These are phyloP conservation scores for Dryobates pubescens DNA, from an alignment of 2,797 vertebrate genomes.

Conservation along the genomic window DNA sequence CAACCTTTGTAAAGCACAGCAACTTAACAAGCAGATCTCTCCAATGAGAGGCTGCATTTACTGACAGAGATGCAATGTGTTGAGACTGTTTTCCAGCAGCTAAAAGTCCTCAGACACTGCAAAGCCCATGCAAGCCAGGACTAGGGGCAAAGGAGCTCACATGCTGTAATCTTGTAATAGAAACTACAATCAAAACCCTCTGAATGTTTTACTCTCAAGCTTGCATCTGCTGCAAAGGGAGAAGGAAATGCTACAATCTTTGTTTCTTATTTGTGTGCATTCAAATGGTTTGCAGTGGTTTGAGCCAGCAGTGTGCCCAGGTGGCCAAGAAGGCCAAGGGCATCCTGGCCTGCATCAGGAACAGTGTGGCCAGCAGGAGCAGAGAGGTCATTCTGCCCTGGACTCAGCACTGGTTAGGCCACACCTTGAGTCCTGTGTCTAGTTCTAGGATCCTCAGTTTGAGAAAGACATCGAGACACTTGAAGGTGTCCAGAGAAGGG, in stretches of 20 bases:
- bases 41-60: constrained; percentile 1
- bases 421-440: too few relatives aligned
- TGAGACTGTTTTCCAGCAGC: constrained; percentile 15
- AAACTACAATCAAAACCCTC: constrained; percentile 33
- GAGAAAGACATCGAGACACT: too few relatives aligned
- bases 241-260: neutral
- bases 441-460: too few relatives aligned
- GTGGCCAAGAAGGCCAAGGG: too few relatives aligned
- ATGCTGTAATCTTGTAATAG: neutral
- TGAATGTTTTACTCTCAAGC: neutral
- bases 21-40: neutral
- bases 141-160: neutral
- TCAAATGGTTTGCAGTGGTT: neutral
- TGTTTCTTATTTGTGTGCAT: neutral
- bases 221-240: neutral
- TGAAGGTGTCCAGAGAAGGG: too few relatives aligned
- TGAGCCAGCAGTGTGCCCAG: too few relatives aligned
- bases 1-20: neutral
- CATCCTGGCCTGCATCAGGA: too few relatives aligned
- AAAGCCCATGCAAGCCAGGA: constrained; percentile 12
- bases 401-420: too few relatives aligned
- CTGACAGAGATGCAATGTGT: neutral
- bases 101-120: constrained; percentile 10
- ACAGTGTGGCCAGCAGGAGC: too few relatives aligned
- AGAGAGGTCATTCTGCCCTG: too few relatives aligned